Conservation (phyloP, 2,888 invertebrate genomes). For the Bruchidius siliquastri region DNA sequence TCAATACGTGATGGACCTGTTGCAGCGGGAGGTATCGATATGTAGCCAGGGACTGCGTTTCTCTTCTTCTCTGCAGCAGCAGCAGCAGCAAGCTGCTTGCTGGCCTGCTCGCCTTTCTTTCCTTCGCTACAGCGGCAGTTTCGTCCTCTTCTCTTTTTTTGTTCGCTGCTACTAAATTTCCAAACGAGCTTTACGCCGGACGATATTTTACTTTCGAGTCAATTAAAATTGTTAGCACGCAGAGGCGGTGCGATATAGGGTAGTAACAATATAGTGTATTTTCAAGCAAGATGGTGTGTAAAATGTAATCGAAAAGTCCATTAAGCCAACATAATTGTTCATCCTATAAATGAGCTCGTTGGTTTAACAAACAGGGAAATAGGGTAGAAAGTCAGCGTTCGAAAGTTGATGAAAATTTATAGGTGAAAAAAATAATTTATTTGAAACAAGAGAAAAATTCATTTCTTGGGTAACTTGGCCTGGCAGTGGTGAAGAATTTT, state of each 20-base stretch:
- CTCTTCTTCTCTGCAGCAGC: not conserved
- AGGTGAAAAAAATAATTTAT: too few species aligned
- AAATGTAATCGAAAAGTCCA: too few species aligned
- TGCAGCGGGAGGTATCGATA: conserved; percentile 36
- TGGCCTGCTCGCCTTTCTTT: not conserved
- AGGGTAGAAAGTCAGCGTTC: too few species aligned
- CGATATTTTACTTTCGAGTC: conserved; percentile 33
- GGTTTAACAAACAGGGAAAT: too few species aligned
- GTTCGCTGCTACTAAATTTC: conserved; percentile 34
- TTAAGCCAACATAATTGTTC: too few species aligned
- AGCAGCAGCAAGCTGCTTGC: not conserved
- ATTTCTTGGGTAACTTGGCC: too few species aligned
- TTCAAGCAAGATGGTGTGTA: too few species aligned
- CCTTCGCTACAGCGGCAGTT: conserved; percentile 5
- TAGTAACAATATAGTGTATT: not conserved
- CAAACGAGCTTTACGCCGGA: conserved; percentile 29
- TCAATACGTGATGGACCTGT: conserved; percentile 39
- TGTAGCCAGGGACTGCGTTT: conserved; percentile 25
- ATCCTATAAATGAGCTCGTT: too few species aligned
- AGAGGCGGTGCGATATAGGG: conserved; percentile 10
- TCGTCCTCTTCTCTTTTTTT: conserved; percentile 27
- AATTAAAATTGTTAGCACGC: conserved; percentile 31
- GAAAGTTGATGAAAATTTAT: too few species aligned
- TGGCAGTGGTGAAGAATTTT: too few species aligned
- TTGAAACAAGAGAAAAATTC: too few species aligned